Evolutionary conservation across 92 coral and sea anemone genomes (phyloP), one percentile per base, ranked within the genome.

Genomic region (Porites evermanni): DNA sequence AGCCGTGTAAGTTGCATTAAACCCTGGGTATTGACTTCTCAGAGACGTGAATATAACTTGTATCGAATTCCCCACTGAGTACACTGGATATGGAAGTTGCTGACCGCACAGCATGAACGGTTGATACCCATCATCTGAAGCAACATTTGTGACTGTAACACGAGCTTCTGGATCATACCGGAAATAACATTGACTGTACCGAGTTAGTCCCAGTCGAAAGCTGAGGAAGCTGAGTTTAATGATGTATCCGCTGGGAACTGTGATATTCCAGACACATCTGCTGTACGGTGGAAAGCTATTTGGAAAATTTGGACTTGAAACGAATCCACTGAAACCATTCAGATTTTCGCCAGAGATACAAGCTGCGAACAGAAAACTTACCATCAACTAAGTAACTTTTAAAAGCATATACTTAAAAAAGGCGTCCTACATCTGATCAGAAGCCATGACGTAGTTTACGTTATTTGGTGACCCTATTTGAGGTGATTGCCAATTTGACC

Each of bases 251-350:
- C 23, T 23, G 1, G 89, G 89, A 18, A 78, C 89, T 44, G 38
- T 77, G 68, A 85, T 77, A 58, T 38, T 85, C 89, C 77, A 85
- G 8, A 53, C 1, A 38, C 89, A 85, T 16, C 17, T 56, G 16
- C 26, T 53, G 59, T 29, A 8, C 13, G 0, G 11, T 2, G 74
- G 32, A 19, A 20, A 77, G 18, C 67, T 52, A 38, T 56, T 54
- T 9, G 88, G 88, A 44, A 60, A 85, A 65, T 85, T 63, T 5
- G 75, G 51, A 20, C 82, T 85, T 6, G 64, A 13, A 17, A 85
- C 20, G 19, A 47, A 54, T 23, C 88, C 88, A 38, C 38, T 60
- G 6, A 20, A 14, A 44, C 84, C 88, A 19, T 12, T 11, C 12
- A 70, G 74, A 47, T 1, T 18, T 4, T 32, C 74, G 26, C 17